These are phyloP conservation scores for Anabacerthia variegaticeps DNA, from an alignment of 2,797 vertebrate species.

Conservation along the genomic window DNA sequence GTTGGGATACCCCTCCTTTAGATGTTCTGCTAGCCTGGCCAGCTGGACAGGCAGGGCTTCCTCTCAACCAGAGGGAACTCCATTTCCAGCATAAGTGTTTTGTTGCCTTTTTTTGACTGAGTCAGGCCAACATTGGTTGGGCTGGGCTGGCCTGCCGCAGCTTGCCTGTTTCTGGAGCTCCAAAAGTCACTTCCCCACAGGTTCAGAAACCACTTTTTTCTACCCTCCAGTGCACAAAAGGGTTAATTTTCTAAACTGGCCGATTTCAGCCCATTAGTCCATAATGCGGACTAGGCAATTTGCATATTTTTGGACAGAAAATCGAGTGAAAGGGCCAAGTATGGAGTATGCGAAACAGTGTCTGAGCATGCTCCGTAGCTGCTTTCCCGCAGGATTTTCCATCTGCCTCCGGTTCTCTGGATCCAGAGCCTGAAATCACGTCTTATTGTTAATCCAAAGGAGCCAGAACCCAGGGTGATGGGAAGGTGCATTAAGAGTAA, in stretches of 20 bases:
- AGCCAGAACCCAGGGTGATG: conserved; percentile 67
- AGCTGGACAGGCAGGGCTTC: neutral
- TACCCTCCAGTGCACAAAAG: neutral
- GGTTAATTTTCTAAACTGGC: conserved; percentile 62
- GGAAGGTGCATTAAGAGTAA: conserved; percentile 60
- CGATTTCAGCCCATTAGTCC: conserved; percentile 66
- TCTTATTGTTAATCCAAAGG: conserved; percentile 63
- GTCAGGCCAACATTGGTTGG: neutral
- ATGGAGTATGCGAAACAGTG: conserved; percentile 56
- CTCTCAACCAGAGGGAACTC: neutral
- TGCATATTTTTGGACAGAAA: conserved; percentile 72
- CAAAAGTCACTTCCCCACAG: neutral
- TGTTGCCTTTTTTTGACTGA: neutral
- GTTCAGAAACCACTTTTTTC: neutral
- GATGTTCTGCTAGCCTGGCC: neutral
- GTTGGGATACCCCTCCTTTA: neutral
- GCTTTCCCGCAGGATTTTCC: conserved; percentile 65
- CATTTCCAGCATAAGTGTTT: neutral
- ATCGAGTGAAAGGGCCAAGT: conserved; percentile 49
- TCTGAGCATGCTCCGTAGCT: conserved; percentile 60
- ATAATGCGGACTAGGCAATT: conserved; percentile 69
- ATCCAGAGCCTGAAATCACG: conserved; percentile 67
- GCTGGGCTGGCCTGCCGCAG: neutral
- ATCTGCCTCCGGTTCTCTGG: conserved; percentile 58
- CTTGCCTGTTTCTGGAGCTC: neutral